Percentiles rank a stretch among this genome's conserved stretches.
Evolutionary conservation across 2,888 invertebrate species (phyloP).

Genomic region (Hoplodrina ambigua): DNA sequence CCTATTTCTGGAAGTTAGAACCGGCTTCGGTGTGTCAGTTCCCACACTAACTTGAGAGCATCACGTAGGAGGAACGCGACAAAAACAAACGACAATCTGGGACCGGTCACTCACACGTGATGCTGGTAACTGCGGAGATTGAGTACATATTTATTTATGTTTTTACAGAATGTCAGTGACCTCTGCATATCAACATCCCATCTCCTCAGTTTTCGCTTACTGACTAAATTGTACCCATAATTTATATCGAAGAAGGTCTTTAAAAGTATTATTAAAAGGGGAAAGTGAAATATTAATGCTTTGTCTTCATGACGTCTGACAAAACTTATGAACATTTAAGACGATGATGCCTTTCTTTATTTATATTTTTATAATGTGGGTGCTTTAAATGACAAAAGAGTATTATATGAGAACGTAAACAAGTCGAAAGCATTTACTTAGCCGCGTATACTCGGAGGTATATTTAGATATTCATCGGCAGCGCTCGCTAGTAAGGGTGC

Average conservation of each 20-base stretch:
- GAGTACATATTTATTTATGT: conserved; percentile 49
- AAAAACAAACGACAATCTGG: conserved; percentile 59
- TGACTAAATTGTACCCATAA: conserved; percentile 28
- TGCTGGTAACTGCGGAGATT: conserved; percentile 33
- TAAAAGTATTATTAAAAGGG: conserved; percentile 24
- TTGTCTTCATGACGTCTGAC: conserved; percentile 31
- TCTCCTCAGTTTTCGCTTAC: conserved; percentile 17
- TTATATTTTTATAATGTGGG: not conserved
- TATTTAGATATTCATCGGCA: conserved; percentile 34
- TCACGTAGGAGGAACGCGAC: conserved; percentile 57
- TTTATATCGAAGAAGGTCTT: conserved; percentile 15
- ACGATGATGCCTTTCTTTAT: conserved; percentile 11
- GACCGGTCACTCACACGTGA: conserved; percentile 57
- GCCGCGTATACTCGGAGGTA: conserved; percentile 7
- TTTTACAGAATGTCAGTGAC: conserved; percentile 60
- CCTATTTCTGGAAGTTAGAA: conserved; percentile 61
- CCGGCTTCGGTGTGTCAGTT: conserved; percentile 64
- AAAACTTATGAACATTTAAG: conserved; percentile 19
- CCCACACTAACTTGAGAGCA: conserved; percentile 60
- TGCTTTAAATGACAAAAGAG: conserved; percentile 10
- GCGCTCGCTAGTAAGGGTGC: conserved; percentile 42
- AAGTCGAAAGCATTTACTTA: not conserved
- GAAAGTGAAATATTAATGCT: conserved; percentile 24
- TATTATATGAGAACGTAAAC: conserved; percentile 9
- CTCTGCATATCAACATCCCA: conserved; percentile 32